A percentile compares a stretch with the other conserved stretches of the same genome.
Conservation (phyloP, 1,140 invertebrate species). For the Pseudoatta argentina region DNA sequence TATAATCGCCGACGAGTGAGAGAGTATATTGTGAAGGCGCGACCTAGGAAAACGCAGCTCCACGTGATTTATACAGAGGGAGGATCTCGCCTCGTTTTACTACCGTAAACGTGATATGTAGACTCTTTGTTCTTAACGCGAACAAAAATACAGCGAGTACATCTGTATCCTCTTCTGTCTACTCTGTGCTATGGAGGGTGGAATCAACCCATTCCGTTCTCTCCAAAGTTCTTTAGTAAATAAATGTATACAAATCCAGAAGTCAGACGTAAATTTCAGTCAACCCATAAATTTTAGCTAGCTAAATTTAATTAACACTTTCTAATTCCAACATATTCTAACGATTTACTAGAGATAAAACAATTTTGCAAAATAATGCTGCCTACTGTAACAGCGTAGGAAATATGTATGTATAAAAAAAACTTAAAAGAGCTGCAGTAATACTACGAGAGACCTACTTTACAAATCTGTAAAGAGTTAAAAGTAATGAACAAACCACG, state of each 20-base stretch:
- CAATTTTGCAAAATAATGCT: neutral
- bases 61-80: slow-evolving; percentile 37
- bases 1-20: slow-evolving; percentile 32
- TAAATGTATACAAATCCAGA: slow-evolving; percentile 10
- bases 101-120: slow-evolving; percentile 41
- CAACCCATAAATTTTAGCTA: slow-evolving; percentile 5
- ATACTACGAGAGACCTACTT: neutral
- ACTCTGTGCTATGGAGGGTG: neutral
- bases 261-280: slow-evolving; percentile 13
- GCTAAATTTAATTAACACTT: slow-evolving; percentile 43
- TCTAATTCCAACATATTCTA: slow-evolving; percentile 13
- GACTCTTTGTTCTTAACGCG: slow-evolving; percentile 41
- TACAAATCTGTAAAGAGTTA: slow-evolving; percentile 47
- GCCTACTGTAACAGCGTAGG: neutral
- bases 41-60: neutral
- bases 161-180: slow-evolving; percentile 4
- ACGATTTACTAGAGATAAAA: neutral
- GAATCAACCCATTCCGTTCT: neutral
- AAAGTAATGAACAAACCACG: slow-evolving; percentile 19
- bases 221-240: slow-evolving; percentile 31
- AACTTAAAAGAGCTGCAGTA: neutral
- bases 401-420: neutral
- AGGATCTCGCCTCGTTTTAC: neutral
- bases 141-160: slow-evolving; percentile 34
- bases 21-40: neutral